Base-by-base conservation (phyloP, 2,888 invertebrate genomes). In the Plagodis dolabraria region DNA sequence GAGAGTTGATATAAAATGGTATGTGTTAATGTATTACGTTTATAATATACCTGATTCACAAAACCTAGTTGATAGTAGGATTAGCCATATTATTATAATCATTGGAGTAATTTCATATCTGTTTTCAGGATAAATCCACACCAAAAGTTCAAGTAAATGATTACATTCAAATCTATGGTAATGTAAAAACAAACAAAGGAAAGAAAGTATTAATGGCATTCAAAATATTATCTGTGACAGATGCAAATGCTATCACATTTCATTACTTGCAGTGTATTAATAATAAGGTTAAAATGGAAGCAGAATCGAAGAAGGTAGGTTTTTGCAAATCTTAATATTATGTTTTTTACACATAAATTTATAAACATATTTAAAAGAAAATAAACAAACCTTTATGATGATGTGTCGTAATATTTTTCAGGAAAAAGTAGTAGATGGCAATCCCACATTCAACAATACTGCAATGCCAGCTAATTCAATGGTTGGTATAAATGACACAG, bases 131-230 rank as follows among this genome's bases (percentile, higher is more conserved):
- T 70, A 90, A 89, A 75, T 79, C 89, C 11, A 74, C 87, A 57
- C 92, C 92, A 43, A 92, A 92, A 74, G 88, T 93, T 22, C 78
- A 92, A 80, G 89, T 93, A 6, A 92, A 93, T 80, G 89, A 92
- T 65, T 93, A 90, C 61, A 80, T 93, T 50, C 89, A 93, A 74
- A 76, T 93, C 33, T 92, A 82, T 82, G 93, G 93, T 7, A 93
- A 91, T 76, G 85, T 93, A 0, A 93, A 93, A 76, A 85, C 89
- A 33, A 93, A 91, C 60, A 90, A 89, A 71, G 93, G 93, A 0
- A 92, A 88, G 59, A 93, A 92, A 77, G 87, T 92, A 0, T 59
- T 93, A 6, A 90, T 92, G 87, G 88, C 87, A 50, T 93, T 93
- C 64, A 93, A 92, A 82, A 90, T 93, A 64, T 83, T 83, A 67